Conservation (phyloP, 2,888 invertebrate species). For the Ennomos quercinarius region DNA sequence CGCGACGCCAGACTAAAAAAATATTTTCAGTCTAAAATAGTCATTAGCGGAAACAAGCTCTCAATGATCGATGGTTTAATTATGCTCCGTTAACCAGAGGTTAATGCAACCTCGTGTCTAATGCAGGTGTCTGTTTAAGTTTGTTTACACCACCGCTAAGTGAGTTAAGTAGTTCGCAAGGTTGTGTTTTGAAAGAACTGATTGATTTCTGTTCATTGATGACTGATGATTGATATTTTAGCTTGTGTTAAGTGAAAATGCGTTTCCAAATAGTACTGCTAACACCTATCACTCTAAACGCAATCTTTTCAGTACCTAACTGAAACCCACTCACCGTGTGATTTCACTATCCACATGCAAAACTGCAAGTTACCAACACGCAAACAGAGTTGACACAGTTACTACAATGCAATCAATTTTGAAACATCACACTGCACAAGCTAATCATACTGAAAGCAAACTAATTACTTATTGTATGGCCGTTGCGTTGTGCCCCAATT, state of each 20-base stretch:
- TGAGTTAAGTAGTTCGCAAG: constrained; percentile 35
- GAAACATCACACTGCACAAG: constrained; percentile 38
- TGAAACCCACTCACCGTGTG: constrained; percentile 13
- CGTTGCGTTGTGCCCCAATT: constrained; percentile 15
- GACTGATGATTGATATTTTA: constrained; percentile 10
- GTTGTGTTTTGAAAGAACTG: constrained; percentile 28
- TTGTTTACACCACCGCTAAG: constrained; percentile 37
- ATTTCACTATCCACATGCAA: constrained; percentile 22
- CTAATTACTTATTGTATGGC: constrained; percentile 36
- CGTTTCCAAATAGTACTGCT: not conserved
- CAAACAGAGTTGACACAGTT: constrained; percentile 38
- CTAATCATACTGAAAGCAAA: constrained; percentile 40
- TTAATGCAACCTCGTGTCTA: constrained; percentile 49
- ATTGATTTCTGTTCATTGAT: constrained; percentile 23
- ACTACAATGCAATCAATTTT: constrained; percentile 37
- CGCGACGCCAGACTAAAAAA: too few relatives aligned
- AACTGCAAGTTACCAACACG: constrained; percentile 16
- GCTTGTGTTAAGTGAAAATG: not conserved
- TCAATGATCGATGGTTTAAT: constrained; percentile 56
- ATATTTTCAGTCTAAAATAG: too few relatives aligned
- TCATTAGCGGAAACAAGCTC: constrained; percentile 12
- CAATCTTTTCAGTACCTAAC: constrained; percentile 20
- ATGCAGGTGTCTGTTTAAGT: constrained; percentile 33
- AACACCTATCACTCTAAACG: not conserved
- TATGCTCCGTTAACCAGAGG: constrained; percentile 53